phyloP scores from a whole-genome alignment of 2,888 invertebrate genomes.

The Thymelicus lineola region DNA sequence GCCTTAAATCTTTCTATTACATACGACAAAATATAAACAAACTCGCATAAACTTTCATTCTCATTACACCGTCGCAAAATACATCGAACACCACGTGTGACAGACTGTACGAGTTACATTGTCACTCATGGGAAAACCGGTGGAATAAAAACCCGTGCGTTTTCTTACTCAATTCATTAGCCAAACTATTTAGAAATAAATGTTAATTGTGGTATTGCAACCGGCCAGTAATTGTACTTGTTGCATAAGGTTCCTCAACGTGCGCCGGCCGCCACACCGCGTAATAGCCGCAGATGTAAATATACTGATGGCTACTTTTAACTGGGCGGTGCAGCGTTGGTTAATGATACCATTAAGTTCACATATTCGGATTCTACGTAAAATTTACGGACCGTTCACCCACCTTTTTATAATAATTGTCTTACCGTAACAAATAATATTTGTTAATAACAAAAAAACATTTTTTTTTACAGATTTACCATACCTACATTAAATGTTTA shows the following conservation, averaged over 20 bases:
- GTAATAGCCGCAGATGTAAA: constrained; percentile 57
- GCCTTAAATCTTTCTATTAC: too few relatives aligned
- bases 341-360: not conserved
- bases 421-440: too few relatives aligned
- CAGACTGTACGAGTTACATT: constrained; percentile 33
- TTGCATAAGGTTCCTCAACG: constrained; percentile 54
- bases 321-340: not conserved
- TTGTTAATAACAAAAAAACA: too few relatives aligned
- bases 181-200: constrained; percentile 51
- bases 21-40: constrained; percentile 5
- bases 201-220: constrained; percentile 53
- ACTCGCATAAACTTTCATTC: constrained; percentile 59
- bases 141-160: constrained; percentile 47
- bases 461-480: too few relatives aligned
- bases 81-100: constrained; percentile 14
- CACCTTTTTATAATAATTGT: too few relatives aligned
- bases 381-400: too few relatives aligned
- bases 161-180: constrained; percentile 53
- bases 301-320: constrained; percentile 9
- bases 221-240: constrained; percentile 53
- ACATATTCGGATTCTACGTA: too few relatives aligned
- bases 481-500: too few relatives aligned
- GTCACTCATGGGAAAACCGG: constrained; percentile 57
- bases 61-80: constrained; percentile 20
- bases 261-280: constrained; percentile 50